These are phyloP conservation scores for Muscina levida DNA, from an alignment of 2,888 invertebrate genomes.

Conservation along the genomic window DNA sequence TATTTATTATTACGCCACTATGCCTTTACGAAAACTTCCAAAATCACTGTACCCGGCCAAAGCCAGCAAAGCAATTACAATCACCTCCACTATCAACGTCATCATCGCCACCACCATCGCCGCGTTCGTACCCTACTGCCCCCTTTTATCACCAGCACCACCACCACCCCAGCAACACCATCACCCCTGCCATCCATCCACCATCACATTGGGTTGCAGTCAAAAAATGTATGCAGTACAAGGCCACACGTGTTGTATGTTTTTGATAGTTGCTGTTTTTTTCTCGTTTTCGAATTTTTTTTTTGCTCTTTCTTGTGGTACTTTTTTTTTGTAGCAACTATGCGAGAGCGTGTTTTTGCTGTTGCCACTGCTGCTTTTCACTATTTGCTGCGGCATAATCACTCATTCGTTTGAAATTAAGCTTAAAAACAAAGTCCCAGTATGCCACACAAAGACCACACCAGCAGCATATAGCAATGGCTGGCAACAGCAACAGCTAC, in stretches of 20 bases:
- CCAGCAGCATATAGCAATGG: background rate
- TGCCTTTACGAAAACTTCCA: no score
- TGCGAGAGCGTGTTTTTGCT: constrained; percentile 6
- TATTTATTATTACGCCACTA: no score
- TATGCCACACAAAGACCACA: background rate
- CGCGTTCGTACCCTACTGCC: background rate
- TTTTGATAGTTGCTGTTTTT: constrained; percentile 1
- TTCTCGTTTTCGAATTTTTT: constrained; percentile 16
- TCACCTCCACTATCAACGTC: no score
- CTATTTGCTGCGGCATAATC: constrained; percentile 55
- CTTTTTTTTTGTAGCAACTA: constrained; percentile 8
- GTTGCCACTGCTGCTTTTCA: no score
- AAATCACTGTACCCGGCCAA: no score
- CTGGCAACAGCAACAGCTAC: constrained; percentile 2
- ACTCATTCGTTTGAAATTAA: constrained; percentile 61
- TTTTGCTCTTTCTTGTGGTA: background rate
- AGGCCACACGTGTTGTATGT: constrained; percentile 65
- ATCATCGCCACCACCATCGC: no score
- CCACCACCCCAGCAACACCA: constrained; percentile 2
- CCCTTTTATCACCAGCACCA: background rate
- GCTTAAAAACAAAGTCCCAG: constrained; percentile 45
- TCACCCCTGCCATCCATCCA: background rate
- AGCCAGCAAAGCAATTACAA: background rate
- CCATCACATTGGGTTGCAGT: background rate
- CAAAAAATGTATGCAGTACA: constrained; percentile 53